Evolutionary conservation across 2,113 vertebrate genomes (phyloP), one percentile per base, ranked within the genome.

Genomic region (Chloroceryle aenea): DNA sequence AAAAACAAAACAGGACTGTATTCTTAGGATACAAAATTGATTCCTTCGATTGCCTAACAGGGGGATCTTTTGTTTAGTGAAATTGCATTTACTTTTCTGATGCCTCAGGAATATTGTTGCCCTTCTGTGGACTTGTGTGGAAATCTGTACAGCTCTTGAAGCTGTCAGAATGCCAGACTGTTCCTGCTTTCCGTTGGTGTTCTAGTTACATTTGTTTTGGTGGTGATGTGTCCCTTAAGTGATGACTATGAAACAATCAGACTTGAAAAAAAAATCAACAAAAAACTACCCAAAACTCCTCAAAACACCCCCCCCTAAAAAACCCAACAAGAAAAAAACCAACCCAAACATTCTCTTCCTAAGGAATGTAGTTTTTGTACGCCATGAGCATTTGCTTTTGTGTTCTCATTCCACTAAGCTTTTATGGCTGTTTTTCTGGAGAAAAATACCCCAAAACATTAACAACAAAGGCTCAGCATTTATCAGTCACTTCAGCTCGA

Each of bases 401-500:
- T 3, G 2, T 91, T 91, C 52, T 89, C 78, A 93, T 92, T 83
- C 68, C 87, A 80, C 89, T 77, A 56, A 86, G 90, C 73, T 87
- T 81, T 77, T 55, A 42, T 43, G 81, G 71, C 81, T 86, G 45
- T 83, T 84, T 93, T 90, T 85, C 76, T 76, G 61, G 61, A 89
- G 55, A 89, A 72, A 23, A 23, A 50, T 13, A 12, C 23, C 6
- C 22, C 12, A 50, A 50, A 26, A 3, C 45, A 38, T 96, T 53
- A 69, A 25, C 66, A 94, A 50, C 88, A 76, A 43, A 89, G 34
- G 48, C 82, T 93, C 58, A 73, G 66, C 87, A 79, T 59, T 89
- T 96, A 87, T 4, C 87, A 88, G 32, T 59, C 75, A 80, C 76
- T 78, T 79, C 53, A 89, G 47, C 89, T 85, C n/a, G 79, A 84